Evolutionary conservation across 2,113 vertebrate genomes (phyloP).

Genomic region (Actinemys pallida): DNA sequence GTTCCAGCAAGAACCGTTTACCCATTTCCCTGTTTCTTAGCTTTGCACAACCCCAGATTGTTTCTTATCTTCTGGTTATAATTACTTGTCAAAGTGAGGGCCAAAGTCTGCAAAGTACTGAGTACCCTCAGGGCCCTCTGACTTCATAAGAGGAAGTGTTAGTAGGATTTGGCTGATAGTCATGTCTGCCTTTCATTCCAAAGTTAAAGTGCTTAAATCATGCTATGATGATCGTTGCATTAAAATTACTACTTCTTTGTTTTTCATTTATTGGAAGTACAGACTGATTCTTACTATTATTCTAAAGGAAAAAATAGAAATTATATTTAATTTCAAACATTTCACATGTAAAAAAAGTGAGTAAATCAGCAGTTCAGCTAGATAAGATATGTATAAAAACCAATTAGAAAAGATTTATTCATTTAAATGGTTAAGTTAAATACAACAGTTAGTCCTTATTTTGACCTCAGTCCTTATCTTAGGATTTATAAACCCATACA

Average conservation of each 20-base stretch:
- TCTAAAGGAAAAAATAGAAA: background rate
- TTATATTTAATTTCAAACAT: background rate
- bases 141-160: background rate
- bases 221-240: background rate
- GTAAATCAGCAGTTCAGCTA: background rate
- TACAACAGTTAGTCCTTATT: background rate
- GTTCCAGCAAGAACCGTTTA: background rate
- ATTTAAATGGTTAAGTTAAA: background rate
- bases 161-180: background rate
- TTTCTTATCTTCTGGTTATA: background rate
- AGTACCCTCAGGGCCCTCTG: background rate
- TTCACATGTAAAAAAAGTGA: background rate
- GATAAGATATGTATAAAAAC: background rate
- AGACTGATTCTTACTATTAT: background rate
- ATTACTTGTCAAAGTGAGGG: background rate
- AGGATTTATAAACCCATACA: background rate
- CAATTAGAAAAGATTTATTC: background rate
- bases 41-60: fast-evolving
- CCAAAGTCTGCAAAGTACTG: background rate
- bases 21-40: background rate
- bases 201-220: background rate
- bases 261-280: background rate
- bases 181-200: background rate
- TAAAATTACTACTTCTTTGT: background rate
- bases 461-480: background rate